Evolutionary conservation across 1,140 invertebrate genomes (phyloP), one percentile per base, ranked within the genome.

Genomic region (Gonatopus flavifemur): DNA sequence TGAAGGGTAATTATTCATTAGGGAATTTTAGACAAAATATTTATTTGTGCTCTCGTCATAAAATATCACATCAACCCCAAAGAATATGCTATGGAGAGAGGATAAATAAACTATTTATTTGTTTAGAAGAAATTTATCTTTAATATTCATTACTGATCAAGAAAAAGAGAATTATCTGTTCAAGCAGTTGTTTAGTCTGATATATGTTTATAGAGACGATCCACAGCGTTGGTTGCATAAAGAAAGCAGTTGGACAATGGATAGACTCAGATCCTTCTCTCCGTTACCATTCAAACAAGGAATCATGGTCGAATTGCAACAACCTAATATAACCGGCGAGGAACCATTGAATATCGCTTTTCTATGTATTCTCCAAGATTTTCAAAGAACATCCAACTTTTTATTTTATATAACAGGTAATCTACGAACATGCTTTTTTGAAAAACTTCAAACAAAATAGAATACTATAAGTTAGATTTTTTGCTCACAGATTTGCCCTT

Each of bases 231-330:
- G 76, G 77, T 45, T 79, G 20, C 65, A 70, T 18, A 77, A 76
- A 44, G 72, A 76, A 52, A 42, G 58, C 7, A 74, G 72, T 33
- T 79, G 74, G 73, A 76, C 76, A 1, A 70, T 72, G 31, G 73
- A 78, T 25, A 66, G 72, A 52, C 50, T 79, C 10, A 61, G 69
- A 53, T 72, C 62, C 6, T 70, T 80, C 21, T 59, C 69, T 3
- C 65, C 76, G 15, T 52, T 80, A 25, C 71, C 77, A 10, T 79
- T 72, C 39, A 75, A 79, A 36, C 77, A 79, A 58, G 78, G 78
- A 1, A 41, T 78, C 39, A 18, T 74, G 6, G 55, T 79, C 0
- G 71, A 79, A 44, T 50, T 80, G 6, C 57, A 76, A 46, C 55
- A 76, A 12, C 62, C 69, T 9, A 66, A 43, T 5, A 74, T 65